Conservation (phyloP, 2,797 vertebrate genomes). For the Buceros bicornis region DNA sequence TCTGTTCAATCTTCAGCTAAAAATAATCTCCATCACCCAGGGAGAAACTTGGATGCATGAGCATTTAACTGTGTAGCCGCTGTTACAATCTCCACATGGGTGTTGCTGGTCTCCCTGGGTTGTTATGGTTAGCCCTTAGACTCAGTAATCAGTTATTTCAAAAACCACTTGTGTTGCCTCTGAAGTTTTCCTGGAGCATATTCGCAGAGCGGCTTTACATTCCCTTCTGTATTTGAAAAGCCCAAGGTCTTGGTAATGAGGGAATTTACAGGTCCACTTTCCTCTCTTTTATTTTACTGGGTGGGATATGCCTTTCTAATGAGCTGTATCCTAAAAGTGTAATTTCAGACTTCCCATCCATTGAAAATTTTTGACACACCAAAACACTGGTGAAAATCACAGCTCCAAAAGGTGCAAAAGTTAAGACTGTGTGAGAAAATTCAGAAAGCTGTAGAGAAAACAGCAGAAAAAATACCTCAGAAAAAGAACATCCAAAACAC, state of each 20-base stretch:
- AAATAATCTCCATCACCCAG: neutral
- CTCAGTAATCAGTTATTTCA: neutral
- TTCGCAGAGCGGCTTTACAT: neutral
- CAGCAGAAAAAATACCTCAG: neutral
- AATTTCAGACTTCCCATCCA: neutral
- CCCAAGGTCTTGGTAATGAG: neutral
- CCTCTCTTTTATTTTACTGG: neutral
- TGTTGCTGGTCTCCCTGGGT: neutral
- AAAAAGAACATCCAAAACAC: neutral
- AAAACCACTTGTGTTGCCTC: neutral
- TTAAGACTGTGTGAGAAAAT: neutral
- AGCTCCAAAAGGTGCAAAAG: neutral
- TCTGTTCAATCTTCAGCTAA: neutral
- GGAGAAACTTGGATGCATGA: neutral
- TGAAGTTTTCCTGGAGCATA: neutral
- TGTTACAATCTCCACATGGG: neutral
- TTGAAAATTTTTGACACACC: neutral
- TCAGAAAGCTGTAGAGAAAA: neutral
- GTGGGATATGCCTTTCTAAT: neutral
- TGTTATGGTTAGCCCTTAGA: neutral
- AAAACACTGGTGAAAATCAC: neutral
- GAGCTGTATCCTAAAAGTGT: neutral
- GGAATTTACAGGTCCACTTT: neutral
- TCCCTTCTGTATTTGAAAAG: neutral
- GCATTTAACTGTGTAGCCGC: slow-evolving; percentile 31